These are phyloP conservation scores for Prosapia bicincta DNA, from an alignment of 2,888 invertebrate genomes.

Conservation along the genomic window DNA sequence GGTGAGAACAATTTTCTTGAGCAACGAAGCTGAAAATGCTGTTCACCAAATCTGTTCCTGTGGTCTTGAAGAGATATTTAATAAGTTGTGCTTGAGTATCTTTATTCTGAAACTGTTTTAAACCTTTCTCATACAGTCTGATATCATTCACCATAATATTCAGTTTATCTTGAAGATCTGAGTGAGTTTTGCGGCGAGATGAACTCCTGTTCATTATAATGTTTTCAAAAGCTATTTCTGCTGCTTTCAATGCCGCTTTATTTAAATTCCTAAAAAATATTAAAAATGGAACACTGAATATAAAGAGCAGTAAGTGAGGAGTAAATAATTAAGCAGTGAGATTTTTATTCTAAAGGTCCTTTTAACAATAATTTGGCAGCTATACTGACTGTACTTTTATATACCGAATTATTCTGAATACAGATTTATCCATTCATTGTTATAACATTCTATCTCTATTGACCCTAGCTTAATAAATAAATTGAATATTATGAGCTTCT, in stretches of 20 bases:
- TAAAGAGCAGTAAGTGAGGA: too few relatives aligned
- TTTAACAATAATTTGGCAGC: too few relatives aligned
- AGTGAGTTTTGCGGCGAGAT: slow-evolving; percentile 70
- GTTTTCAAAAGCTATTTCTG: slow-evolving; percentile 71
- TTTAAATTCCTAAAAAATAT: slow-evolving; percentile 60
- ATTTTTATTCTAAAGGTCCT: too few relatives aligned
- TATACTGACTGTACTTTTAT: too few relatives aligned
- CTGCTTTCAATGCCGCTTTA: slow-evolving; percentile 60
- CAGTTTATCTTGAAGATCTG: slow-evolving; percentile 77
- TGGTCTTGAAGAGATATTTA: slow-evolving; percentile 80
- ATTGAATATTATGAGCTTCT: too few relatives aligned
- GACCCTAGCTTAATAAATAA: too few relatives aligned
- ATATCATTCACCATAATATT: slow-evolving; percentile 72
- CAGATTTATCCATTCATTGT: too few relatives aligned
- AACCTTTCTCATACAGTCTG: slow-evolving; percentile 75
- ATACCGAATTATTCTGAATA: too few relatives aligned
- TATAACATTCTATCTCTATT: too few relatives aligned
- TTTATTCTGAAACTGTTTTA: slow-evolving; percentile 48
- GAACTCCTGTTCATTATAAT: slow-evolving; percentile 67
- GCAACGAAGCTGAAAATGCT: slow-evolving; percentile 76
- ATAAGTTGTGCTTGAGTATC: slow-evolving; percentile 61
- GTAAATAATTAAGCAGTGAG: too few relatives aligned
- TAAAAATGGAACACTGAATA: too few relatives aligned
- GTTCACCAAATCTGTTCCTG: slow-evolving; percentile 77
- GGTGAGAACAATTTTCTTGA: slow-evolving; percentile 55